Base-by-base conservation (phyloP, 2,113 vertebrate genomes). In the Pluvianellus socialis region DNA sequence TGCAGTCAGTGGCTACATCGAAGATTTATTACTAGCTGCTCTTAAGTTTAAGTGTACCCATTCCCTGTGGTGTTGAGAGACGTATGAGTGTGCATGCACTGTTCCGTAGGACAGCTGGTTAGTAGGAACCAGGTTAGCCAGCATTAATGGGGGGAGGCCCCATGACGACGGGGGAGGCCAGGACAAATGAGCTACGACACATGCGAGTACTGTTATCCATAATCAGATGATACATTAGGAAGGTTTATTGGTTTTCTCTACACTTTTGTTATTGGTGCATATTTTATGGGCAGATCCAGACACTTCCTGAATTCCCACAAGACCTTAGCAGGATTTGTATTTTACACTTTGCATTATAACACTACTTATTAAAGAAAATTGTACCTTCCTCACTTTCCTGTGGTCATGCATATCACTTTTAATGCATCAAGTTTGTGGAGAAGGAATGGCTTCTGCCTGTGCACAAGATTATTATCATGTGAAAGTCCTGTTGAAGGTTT, bases 211-310 rank as follows among this genome's bases (percentile, higher is more conserved):
- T 40, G 9, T n/a, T 55, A 16, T 18, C 30, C 20, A 42, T 32
- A 50, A n/a, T 35, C 27, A 77, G 21, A 17, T 0, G 0, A 71
- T 23, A 55, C 7, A 50, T 15, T 28, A 72, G 30, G 16, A 86
- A 49, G 17, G 8, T 49, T 74, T 76, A 22, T 66, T 58, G 40
- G 12, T 91, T 86, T 93, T 75, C 47, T 35, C 26, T 40, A 72
- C 14, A 30, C 3, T 63, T 91, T n/a, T 38, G 3, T 38, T 90
- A 58, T 32, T 52, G 24, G 59, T 94, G 13, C 1, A 0, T 90
- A 32, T 86, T 83, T 76, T 65, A 35, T 27, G 10, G 35, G 26
- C 67, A 90, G 17, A 68, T 40, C 53, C 22, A 53, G 92, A 70
- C 32, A 35, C 5, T 35, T 86, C 30, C 33, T 79, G 49, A 72